Conservation (phyloP, 2,888 invertebrate genomes). For the Stenurella melanura region DNA sequence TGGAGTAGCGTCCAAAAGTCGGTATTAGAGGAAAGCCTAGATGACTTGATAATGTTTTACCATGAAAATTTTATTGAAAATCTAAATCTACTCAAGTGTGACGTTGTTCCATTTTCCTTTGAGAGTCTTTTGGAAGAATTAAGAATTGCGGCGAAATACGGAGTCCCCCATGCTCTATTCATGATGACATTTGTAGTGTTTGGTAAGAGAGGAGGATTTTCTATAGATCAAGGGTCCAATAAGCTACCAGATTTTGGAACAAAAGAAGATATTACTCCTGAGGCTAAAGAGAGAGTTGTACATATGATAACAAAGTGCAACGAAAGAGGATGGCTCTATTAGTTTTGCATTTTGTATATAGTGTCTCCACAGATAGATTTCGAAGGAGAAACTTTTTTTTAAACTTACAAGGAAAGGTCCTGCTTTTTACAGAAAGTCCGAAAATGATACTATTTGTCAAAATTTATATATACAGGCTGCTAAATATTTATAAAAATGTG, state of each 20-base stretch:
- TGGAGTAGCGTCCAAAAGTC: conserved; percentile 73
- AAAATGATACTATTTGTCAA: too few species aligned
- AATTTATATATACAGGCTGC: too few species aligned
- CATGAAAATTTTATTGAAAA: conserved; percentile 19
- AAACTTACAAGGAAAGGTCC: too few species aligned
- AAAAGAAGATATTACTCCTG: conserved; percentile 23
- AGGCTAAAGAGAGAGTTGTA: conserved; percentile 23
- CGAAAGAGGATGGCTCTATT: conserved; percentile 29
- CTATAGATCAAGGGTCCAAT: background rate
- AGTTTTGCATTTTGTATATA: background rate
- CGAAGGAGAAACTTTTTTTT: too few species aligned
- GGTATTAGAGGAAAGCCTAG: conserved; percentile 65
- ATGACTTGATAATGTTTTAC: conserved; percentile 33
- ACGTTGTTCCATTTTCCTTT: background rate
- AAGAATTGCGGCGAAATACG: background rate
- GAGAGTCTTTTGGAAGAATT: conserved; percentile 18
- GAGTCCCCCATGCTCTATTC: conserved; percentile 5
- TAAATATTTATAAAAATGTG: too few species aligned
- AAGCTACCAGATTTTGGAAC: conserved; percentile 6
- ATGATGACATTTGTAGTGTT: conserved; percentile 22
- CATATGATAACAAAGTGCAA: conserved; percentile 6
- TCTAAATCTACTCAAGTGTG: conserved; percentile 7
- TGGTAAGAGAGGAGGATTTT: background rate
- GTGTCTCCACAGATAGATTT: too few species aligned
- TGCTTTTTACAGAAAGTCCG: too few species aligned